A percentile compares a stretch with the other conserved stretches of the same genome.
These are phyloP conservation scores for Rhizoglyphus robini DNA, from an alignment of 1,140 invertebrate genomes.

Conservation along the genomic window DNA sequence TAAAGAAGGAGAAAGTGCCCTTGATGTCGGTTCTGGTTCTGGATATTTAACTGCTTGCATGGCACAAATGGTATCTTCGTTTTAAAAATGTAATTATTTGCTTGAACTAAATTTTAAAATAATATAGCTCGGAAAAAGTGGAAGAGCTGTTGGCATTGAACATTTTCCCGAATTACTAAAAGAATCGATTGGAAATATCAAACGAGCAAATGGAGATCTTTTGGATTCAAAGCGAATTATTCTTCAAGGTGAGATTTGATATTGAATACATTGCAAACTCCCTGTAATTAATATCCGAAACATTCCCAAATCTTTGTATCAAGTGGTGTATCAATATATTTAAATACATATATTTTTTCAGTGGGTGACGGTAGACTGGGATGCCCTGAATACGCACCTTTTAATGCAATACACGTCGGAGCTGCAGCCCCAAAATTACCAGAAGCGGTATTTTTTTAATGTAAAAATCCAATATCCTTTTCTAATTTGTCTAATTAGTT, in stretches of 20 bases:
- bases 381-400: constrained; percentile 54
- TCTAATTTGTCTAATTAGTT: constrained; percentile 38
- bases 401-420: constrained; percentile 80
- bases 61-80: constrained; percentile 54
- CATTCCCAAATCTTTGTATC: constrained; percentile 9
- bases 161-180: constrained; percentile 74
- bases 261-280: not conserved
- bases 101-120: constrained; percentile 17
- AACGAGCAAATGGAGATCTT: constrained; percentile 53
- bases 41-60: constrained; percentile 93
- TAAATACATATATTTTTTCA: constrained; percentile 23
- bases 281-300: not conserved
- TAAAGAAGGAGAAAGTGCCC: constrained; percentile 52
- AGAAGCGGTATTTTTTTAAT: constrained; percentile 20
- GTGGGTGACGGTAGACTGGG: constrained; percentile 74
- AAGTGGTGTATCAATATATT: too few species aligned
- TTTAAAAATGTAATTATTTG: constrained; percentile 14
- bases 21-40: constrained; percentile 91
- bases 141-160: constrained; percentile 73
- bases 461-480: too few species aligned
- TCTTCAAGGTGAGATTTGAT: constrained; percentile 47
- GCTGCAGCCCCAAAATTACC: not conserved
- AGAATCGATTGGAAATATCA: constrained; percentile 58
- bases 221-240: constrained; percentile 49
- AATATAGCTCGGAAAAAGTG: constrained; percentile 49